Conservation (phyloP, 1,140 invertebrate species). For the Olivierus martensii region DNA sequence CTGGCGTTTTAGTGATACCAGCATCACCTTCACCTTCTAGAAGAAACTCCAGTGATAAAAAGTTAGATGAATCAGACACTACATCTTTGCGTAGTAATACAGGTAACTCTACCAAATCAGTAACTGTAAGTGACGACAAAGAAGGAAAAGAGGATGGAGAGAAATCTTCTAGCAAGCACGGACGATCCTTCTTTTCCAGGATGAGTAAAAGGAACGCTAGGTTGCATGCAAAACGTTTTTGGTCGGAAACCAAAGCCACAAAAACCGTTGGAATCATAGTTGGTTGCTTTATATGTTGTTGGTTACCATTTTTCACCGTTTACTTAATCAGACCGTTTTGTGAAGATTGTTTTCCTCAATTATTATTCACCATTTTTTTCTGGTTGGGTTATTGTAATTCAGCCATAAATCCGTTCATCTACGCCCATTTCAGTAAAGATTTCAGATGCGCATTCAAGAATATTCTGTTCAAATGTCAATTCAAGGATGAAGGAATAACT, state of each 20-base stretch:
- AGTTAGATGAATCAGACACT: too few relatives aligned
- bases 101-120: too few relatives aligned
- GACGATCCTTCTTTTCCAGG: slow-evolving; percentile 31
- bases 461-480: slow-evolving; percentile 61
- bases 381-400: slow-evolving; percentile 96
- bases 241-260: slow-evolving; percentile 83
- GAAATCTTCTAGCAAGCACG: too few relatives aligned
- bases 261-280: slow-evolving; percentile 89
- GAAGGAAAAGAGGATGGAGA: too few relatives aligned
- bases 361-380: slow-evolving; percentile 78
- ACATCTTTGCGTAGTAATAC: too few relatives aligned
- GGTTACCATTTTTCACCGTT: slow-evolving; percentile 87
- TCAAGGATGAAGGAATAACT: slow-evolving; percentile 21
- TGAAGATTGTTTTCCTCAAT: slow-evolving; percentile 48
- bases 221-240: slow-evolving; percentile 65
- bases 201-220: slow-evolving; percentile 67
- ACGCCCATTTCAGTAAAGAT: slow-evolving; percentile 80
- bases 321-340: slow-evolving; percentile 75
- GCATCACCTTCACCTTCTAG: too few relatives aligned
- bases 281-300: slow-evolving; percentile 81
- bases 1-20: too few relatives aligned
- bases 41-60: too few relatives aligned
- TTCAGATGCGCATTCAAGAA: slow-evolving; percentile 82
- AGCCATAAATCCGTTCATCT: slow-evolving; percentile 76
- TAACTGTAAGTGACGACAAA: too few relatives aligned